These are phyloP conservation scores for Euwallacea similis DNA, from an alignment of 1,140 invertebrate species.

Conservation along the genomic window DNA sequence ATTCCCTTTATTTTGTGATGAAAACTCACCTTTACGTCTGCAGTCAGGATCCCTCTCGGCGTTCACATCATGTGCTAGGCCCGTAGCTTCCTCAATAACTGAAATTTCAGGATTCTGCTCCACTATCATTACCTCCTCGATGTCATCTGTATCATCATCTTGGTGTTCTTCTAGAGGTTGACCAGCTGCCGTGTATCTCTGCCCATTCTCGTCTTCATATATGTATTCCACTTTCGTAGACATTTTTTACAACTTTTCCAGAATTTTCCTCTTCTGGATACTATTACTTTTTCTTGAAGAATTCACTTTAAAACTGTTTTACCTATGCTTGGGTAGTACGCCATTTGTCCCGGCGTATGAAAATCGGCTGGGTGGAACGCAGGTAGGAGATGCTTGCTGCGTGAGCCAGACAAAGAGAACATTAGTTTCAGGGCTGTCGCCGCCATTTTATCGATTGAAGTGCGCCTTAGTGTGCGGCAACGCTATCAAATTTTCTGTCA, in stretches of 20 bases:
- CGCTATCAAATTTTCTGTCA: too few species aligned
- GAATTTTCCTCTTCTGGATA: too few species aligned
- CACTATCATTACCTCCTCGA: conserved; percentile 32
- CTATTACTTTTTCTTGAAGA: too few species aligned
- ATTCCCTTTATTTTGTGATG: neutral
- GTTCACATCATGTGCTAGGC: conserved; percentile 1
- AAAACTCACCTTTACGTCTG: conserved; percentile 25
- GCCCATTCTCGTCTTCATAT: conserved; percentile 31
- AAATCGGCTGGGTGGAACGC: too few species aligned
- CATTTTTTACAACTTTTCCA: too few species aligned
- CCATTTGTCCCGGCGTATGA: too few species aligned
- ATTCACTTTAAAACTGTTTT: too few species aligned
- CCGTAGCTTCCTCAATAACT: neutral
- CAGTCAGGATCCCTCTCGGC: conserved; percentile 25
- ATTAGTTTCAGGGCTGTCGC: neutral
- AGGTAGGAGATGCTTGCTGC: too few species aligned
- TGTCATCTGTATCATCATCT: neutral
- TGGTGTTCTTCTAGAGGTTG: conserved; percentile 12
- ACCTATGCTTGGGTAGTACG: too few species aligned
- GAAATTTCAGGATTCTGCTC: conserved; percentile 9
- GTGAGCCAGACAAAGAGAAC: neutral
- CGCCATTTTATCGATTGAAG: conserved; percentile 29
- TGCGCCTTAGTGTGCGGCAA: neutral
- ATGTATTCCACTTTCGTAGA: conserved; percentile 31
- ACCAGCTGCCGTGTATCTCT: conserved; percentile 20